Evolutionary conservation across 2,113 vertebrate genomes (phyloP).

Genomic region (Anolis sagrei): DNA sequence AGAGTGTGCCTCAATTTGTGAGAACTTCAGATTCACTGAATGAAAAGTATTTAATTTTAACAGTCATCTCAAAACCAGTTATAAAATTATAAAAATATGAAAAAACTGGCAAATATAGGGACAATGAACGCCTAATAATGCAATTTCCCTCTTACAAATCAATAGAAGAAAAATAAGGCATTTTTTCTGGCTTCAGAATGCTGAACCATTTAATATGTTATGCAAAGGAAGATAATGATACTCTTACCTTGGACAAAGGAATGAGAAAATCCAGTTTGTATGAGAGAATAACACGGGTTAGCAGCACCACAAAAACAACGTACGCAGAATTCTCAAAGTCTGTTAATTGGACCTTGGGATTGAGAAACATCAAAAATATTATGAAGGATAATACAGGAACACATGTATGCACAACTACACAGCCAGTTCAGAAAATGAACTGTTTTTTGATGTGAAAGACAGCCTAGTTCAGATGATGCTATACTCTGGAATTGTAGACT

Average conservation of each 20-base stretch:
- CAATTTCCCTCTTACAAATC: neutral
- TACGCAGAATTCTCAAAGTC: constrained; percentile 99
- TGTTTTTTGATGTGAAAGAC: neutral
- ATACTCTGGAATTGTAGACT: neutral
- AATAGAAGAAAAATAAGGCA: neutral
- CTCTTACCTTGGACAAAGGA: constrained; percentile 92
- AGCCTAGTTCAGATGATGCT: too few species aligned
- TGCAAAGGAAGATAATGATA: neutral
- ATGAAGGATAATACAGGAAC: neutral
- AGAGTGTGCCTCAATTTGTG: too few species aligned
- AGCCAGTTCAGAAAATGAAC: neutral
- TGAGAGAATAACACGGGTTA: constrained; percentile 96
- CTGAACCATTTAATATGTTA: neutral
- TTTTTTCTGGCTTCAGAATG: neutral
- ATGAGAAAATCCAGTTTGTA: constrained; percentile 98
- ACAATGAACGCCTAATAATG: neutral
- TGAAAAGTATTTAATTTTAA: neutral
- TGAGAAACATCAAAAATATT: constrained; percentile 26
- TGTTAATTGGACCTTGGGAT: constrained; percentile 90
- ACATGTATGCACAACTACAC: neutral
- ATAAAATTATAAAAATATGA: neutral
- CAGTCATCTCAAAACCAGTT: neutral
- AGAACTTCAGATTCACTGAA: too few species aligned
- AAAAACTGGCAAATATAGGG: neutral
- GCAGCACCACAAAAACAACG: constrained; percentile 95